Evolutionary conservation across 2,797 vertebrate species (phyloP).

Genomic region (Trachops cirrhosus): DNA sequence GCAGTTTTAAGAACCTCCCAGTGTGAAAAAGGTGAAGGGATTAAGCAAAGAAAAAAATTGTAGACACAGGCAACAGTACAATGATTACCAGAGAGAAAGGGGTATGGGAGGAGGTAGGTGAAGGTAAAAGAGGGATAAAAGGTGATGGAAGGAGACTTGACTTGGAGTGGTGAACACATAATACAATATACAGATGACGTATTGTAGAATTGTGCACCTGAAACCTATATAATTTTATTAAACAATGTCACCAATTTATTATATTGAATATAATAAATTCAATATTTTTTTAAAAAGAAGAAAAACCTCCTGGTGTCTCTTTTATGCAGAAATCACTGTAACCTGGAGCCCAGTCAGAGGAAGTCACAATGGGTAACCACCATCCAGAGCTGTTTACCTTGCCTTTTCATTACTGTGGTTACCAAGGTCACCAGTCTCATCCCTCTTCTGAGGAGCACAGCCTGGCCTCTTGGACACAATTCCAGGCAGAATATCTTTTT

Average conservation of each 20-base stretch:
- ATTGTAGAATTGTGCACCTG: neutral
- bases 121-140: neutral
- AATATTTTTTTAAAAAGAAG: neutral
- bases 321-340: neutral
- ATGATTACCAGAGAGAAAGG: neutral
- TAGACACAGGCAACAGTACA: neutral
- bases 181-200: neutral
- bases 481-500: neutral
- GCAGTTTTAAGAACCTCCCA: neutral
- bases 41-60: neutral
- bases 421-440: rapidly evolving
- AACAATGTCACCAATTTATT: neutral
- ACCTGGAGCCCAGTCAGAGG: neutral
- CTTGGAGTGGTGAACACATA: neutral
- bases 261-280: neutral
- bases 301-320: neutral
- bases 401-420: neutral
- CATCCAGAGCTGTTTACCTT: no score
- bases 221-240: neutral
- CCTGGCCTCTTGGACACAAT: rapidly evolving
- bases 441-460: neutral
- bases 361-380: neutral
- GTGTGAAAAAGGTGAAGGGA: neutral
- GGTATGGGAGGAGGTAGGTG: neutral
- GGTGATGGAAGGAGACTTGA: neutral